Evolutionary conservation across 2,888 invertebrate species (phyloP).

Genomic region (Candidula unifasciata): DNA sequence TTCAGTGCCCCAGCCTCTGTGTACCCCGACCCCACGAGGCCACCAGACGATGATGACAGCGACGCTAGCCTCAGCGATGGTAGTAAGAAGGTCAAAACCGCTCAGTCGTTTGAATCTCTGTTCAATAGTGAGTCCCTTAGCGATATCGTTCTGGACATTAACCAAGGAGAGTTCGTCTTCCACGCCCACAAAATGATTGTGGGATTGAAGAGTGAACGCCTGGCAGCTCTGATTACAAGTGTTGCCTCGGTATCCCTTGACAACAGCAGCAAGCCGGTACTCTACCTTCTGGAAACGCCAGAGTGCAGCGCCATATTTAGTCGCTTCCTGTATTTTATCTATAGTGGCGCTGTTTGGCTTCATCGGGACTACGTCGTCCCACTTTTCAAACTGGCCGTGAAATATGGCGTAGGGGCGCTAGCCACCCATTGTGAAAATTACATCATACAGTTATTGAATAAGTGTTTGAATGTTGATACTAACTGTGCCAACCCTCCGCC

Average conservation of each 20-base stretch:
- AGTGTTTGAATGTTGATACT: constrained; percentile 54
- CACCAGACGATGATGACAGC: constrained; percentile 36
- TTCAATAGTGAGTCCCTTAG: constrained; percentile 71
- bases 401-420: constrained; percentile 72
- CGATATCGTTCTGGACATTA: constrained; percentile 68
- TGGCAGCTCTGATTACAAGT: constrained; percentile 67
- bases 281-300: constrained; percentile 66
- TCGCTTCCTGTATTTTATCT: constrained; percentile 75
- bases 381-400: constrained; percentile 72
- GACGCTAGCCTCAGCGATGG: constrained; percentile 58
- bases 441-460: constrained; percentile 69
- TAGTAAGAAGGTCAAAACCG: constrained; percentile 69
- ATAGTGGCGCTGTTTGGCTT: constrained; percentile 75
- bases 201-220: constrained; percentile 69
- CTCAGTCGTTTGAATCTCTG: constrained; percentile 70
- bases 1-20: constrained; percentile 62
- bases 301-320: constrained; percentile 74
- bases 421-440: constrained; percentile 73
- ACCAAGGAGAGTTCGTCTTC: constrained; percentile 68
- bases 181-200: constrained; percentile 72
- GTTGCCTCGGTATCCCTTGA: constrained; percentile 52
- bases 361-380: constrained; percentile 74
- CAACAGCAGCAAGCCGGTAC: constrained; percentile 57
- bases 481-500: constrained; percentile 43
- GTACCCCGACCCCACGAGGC: constrained; percentile 42